These are phyloP conservation scores for Scomberomorus guttatus DNA, from an alignment of 2,797 vertebrate genomes.

Conservation along the genomic window DNA sequence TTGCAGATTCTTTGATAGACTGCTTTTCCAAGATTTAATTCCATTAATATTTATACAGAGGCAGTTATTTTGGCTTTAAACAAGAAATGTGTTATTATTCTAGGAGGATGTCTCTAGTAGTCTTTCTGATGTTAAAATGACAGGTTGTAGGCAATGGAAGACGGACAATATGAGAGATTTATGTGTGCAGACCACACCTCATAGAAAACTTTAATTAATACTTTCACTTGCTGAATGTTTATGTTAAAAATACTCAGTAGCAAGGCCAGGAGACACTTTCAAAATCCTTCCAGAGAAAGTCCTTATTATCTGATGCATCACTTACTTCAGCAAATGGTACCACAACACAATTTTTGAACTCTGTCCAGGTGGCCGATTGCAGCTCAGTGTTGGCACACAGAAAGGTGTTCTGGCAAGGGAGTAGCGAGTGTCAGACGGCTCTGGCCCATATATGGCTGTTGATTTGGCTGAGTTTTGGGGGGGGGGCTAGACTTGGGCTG, in stretches of 20 bases:
- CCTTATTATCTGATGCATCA: conserved; percentile 45
- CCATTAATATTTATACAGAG: background rate
- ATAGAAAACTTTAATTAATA: background rate
- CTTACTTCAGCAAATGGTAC: conserved; percentile 51
- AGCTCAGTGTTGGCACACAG: conserved; percentile 44
- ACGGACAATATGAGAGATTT: background rate
- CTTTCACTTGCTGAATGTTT: conserved; percentile 6
- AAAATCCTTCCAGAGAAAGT: conserved; percentile 35
- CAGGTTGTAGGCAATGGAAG: background rate
- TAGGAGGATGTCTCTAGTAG: background rate
- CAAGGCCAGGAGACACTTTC: conserved; percentile 20
- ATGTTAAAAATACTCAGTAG: background rate
- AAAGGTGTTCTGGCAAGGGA: conserved; percentile 36
- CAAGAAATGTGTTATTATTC: conserved; percentile 23
- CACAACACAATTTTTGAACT: conserved; percentile 49
- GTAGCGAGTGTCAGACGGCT: conserved; percentile 42
- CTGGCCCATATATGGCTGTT: conserved; percentile 25
- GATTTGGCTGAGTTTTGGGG: conserved; percentile 41
- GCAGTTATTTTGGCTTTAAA: background rate
- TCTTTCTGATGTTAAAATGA: conserved; percentile 9
- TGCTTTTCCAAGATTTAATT: conserved; percentile 8
- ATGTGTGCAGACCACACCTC: background rate
- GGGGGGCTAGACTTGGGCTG: conserved; percentile 16
- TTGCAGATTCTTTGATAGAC: conserved; percentile 15
- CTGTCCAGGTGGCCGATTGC: conserved; percentile 59